Evolutionary conservation across 1,140 invertebrate genomes (phyloP).

Genomic region (Drosophila prosaltans): DNA sequence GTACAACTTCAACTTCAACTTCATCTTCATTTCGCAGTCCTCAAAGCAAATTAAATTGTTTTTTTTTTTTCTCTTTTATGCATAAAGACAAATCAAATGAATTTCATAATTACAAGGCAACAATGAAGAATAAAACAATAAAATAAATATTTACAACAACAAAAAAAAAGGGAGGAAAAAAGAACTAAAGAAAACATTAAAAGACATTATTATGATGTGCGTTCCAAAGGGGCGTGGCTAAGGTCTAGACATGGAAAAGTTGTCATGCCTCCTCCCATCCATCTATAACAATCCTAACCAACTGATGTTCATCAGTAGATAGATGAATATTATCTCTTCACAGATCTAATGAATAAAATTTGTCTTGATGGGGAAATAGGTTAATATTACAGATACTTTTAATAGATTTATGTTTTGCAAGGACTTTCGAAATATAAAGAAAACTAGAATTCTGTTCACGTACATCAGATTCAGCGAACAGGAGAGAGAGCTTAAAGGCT

Average conservation of each 20-base stretch:
- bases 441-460: no score
- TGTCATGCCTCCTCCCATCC: background rate
- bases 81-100: slow-evolving; percentile 59
- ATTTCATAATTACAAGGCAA: slow-evolving; percentile 68
- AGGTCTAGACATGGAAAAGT: slow-evolving; percentile 7
- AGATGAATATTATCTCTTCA: no score
- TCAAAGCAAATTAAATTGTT: slow-evolving; percentile 55
- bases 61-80: slow-evolving; percentile 51
- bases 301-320: no score
- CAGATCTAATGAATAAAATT: no score
- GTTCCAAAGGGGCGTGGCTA: background rate
- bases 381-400: no score
- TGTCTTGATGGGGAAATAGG: no score
- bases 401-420: no score
- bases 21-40: background rate
- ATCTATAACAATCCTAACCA: background rate
- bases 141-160: background rate
- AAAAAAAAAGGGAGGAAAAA: background rate
- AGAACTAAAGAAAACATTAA: slow-evolving; percentile 34
- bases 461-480: no score
- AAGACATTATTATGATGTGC: slow-evolving; percentile 45
- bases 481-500: no score
- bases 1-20: slow-evolving; percentile 7
- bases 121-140: background rate
- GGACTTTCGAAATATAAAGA: no score